A percentile compares a stretch with the other conserved stretches of the same genome.
phyloP scores from a whole-genome alignment of 2,113 vertebrate genomes.

The Phasianus colchicus region DNA sequence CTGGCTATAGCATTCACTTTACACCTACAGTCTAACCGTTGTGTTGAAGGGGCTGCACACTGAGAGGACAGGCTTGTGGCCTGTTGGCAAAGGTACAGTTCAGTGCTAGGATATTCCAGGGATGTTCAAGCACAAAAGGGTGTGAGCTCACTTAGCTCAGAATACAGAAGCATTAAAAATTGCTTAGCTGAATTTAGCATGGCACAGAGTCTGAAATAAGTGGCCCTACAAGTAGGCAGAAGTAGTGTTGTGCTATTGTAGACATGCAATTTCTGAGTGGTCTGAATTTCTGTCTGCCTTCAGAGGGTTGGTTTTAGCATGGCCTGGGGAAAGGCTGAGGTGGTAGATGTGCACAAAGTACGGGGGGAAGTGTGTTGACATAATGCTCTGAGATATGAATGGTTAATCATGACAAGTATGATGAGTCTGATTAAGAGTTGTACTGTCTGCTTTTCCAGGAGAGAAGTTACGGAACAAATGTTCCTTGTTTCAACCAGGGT shows the following conservation, averaged over 20 bases:
- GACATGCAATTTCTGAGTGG: rapidly evolving
- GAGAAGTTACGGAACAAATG: conserved; percentile 22
- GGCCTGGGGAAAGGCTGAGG: not conserved
- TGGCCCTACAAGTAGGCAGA: not conserved
- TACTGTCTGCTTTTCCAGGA: conserved; percentile 54
- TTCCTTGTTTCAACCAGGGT: conserved; percentile 53
- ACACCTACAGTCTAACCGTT: not conserved
- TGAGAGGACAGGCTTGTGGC: not conserved
- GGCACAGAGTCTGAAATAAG: not conserved
- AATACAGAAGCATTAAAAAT: not conserved
- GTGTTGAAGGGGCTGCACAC: rapidly evolving
- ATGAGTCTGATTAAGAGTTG: not conserved
- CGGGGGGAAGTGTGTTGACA: not conserved
- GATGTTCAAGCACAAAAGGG: not conserved
- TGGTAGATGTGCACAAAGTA: not conserved
- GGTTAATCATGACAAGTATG: not conserved
- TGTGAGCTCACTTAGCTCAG: rapidly evolving
- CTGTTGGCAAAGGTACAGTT: not conserved
- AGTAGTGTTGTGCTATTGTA: rapidly evolving
- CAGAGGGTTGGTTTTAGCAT: not conserved
- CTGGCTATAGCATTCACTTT: too few relatives aligned
- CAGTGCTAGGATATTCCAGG: not conserved
- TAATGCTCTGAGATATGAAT: not conserved
- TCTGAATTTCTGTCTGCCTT: not conserved
- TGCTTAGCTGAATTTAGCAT: not conserved